phyloP scores from a whole-genome alignment of 2,113 vertebrate genomes.

The Collichthys lucidus region DNA sequence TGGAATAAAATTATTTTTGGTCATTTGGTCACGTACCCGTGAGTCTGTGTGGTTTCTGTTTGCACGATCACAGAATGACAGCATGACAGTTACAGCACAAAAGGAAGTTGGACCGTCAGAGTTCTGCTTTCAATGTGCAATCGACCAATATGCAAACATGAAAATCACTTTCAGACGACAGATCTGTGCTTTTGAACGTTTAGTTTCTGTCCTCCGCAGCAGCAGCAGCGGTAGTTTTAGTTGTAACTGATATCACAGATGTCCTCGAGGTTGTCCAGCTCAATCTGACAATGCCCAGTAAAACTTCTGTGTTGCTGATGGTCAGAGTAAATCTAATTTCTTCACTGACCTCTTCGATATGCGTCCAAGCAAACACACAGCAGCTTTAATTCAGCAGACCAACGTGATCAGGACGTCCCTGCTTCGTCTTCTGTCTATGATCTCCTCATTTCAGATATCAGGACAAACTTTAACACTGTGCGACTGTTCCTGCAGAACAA shows the following conservation, averaged over 20 bases:
- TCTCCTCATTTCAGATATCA: not conserved
- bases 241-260: not conserved
- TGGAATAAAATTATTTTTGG: not conserved
- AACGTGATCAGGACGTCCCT: no score
- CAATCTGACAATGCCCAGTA: no score
- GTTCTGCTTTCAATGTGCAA: not conserved
- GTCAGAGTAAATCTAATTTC: no score
- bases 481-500: not conserved
- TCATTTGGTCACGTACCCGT: not conserved
- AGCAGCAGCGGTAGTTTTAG: no score
- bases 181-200: not conserved
- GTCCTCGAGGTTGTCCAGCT: no score
- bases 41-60: not conserved
- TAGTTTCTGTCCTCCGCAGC: slow-evolving; percentile 2
- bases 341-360: no score
- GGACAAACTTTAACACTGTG: not conserved
- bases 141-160: not conserved
- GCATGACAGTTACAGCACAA: not conserved
- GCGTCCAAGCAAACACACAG: no score
- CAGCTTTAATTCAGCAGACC: no score
- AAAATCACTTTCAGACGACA: not conserved
- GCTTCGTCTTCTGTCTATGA: no score
- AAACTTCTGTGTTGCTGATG: no score
- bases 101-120: not conserved
- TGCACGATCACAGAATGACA: not conserved